A percentile compares a stretch with the other conserved stretches of the same genome.
These are phyloP conservation scores for Sarcophaga bullata DNA, from an alignment of 1,140 invertebrate species.

Conservation along the genomic window DNA sequence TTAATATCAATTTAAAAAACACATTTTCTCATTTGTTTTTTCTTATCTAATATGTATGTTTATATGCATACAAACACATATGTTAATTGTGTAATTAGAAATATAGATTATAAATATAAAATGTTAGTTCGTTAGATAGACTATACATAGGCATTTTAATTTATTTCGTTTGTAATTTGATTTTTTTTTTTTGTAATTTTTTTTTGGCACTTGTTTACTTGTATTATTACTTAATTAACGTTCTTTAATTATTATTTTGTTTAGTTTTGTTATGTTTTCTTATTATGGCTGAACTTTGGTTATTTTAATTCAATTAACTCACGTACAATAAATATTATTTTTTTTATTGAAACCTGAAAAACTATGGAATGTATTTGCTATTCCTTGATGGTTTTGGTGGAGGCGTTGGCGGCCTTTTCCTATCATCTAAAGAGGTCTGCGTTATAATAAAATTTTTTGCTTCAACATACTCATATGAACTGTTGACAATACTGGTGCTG, in stretches of 20 bases:
- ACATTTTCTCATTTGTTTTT: background rate
- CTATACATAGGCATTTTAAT: background rate
- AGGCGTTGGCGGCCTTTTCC: constrained; percentile 68
- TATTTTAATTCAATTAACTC: background rate
- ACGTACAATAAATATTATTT: background rate
- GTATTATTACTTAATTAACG: background rate
- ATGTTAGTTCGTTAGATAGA: background rate
- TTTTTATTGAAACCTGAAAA: background rate
- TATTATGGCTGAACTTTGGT: constrained; percentile 27
- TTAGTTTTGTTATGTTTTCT: background rate
- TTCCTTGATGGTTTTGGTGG: constrained; percentile 71
- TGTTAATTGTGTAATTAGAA: too few species aligned
- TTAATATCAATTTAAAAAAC: background rate
- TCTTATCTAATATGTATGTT: too few species aligned
- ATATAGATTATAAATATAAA: background rate
- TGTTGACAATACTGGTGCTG: constrained; percentile 62
- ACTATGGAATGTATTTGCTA: constrained; percentile 65
- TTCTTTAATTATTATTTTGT: constrained; percentile 1
- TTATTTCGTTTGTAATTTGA: background rate
- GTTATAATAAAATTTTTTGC: constrained; percentile 58
- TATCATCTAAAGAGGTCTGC: constrained; percentile 50
- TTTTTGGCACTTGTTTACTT: constrained; percentile 36
- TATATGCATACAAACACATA: too few species aligned
- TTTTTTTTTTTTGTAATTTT: constrained; percentile 25
- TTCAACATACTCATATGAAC: constrained; percentile 62